phyloP scores from a whole-genome alignment of 2,888 invertebrate genomes.

The Crioceris asparagi region DNA sequence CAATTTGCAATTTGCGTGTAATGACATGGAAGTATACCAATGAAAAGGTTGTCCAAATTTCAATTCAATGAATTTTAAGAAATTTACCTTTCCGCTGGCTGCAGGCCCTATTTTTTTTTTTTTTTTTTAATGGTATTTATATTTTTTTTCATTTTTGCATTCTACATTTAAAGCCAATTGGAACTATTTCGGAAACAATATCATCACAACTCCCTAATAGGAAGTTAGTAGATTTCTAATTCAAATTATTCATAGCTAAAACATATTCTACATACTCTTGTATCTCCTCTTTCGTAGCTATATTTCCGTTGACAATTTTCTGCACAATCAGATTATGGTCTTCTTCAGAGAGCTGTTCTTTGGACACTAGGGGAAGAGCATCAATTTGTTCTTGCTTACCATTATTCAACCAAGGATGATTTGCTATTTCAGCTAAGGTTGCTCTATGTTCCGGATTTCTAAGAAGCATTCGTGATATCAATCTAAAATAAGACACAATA shows the following conservation, averaged over 20 bases:
- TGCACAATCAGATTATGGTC: conserved; percentile 87
- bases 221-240: background rate
- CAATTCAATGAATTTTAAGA: too few relatives aligned
- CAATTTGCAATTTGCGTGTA: too few relatives aligned
- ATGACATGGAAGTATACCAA: too few relatives aligned
- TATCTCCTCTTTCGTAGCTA: conserved; percentile 90
- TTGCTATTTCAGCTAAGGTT: conserved; percentile 75
- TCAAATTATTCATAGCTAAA: background rate
- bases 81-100: too few relatives aligned
- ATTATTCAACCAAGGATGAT: conserved; percentile 71
- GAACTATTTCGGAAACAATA: too few relatives aligned
- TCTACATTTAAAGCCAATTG: too few relatives aligned
- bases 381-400: conserved; percentile 43
- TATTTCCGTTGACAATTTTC: conserved; percentile 92
- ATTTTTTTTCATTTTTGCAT: too few relatives aligned
- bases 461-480: conserved; percentile 89
- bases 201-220: too few relatives aligned
- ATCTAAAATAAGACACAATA: conserved; percentile 37
- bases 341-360: conserved; percentile 82
- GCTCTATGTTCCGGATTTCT: conserved; percentile 88
- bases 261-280: conserved; percentile 54
- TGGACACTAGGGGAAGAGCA: conserved; percentile 72
- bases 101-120: too few relatives aligned
- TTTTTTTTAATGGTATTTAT: too few relatives aligned
- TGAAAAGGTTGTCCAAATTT: too few relatives aligned